Percentiles rank a stretch among this genome's conserved stretches.
Evolutionary conservation across 2,888 invertebrate genomes (phyloP).

Genomic region (Esperia sulphurella): DNA sequence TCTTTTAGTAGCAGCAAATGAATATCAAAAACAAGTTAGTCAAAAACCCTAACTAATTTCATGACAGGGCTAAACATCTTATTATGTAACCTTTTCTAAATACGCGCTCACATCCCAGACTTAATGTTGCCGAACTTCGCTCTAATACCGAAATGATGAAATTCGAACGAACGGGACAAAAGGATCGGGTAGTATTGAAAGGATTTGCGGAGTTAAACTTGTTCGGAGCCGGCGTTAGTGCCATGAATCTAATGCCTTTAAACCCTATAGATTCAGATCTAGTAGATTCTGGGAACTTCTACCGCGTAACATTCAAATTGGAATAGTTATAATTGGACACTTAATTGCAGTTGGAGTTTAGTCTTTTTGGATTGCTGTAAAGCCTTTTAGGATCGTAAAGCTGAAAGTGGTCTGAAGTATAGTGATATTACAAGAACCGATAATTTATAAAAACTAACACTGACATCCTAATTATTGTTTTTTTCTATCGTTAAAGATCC

Average conservation of each 20-base stretch:
- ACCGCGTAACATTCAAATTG: constrained; percentile 20
- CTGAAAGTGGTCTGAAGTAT: too few species aligned
- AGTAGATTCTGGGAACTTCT: constrained; percentile 8
- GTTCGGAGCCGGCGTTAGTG: background rate
- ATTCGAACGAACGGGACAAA: constrained; percentile 6
- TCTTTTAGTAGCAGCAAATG: too few species aligned
- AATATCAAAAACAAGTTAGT: too few species aligned
- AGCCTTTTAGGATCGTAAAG: too few species aligned
- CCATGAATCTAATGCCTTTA: constrained; percentile 7
- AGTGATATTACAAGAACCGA: too few species aligned
- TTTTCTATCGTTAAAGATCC: too few species aligned
- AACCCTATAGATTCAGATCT: constrained; percentile 7
- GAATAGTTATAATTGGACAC: constrained; percentile 19
- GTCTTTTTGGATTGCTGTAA: background rate
- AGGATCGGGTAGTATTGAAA: background rate
- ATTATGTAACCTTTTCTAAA: background rate
- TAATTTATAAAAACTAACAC: too few species aligned
- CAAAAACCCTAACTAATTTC: background rate
- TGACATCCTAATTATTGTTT: too few species aligned
- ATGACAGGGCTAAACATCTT: background rate
- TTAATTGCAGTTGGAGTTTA: constrained; percentile 6
- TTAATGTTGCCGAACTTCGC: constrained; percentile 1
- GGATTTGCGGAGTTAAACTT: constrained; percentile 6
- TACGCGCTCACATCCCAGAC: background rate
- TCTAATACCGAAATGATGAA: constrained; percentile 11